Evolutionary conservation across 2,113 vertebrate genomes (phyloP), one percentile per base, ranked within the genome.

Genomic region (Rhynchopsitta pachyrhyncha): DNA sequence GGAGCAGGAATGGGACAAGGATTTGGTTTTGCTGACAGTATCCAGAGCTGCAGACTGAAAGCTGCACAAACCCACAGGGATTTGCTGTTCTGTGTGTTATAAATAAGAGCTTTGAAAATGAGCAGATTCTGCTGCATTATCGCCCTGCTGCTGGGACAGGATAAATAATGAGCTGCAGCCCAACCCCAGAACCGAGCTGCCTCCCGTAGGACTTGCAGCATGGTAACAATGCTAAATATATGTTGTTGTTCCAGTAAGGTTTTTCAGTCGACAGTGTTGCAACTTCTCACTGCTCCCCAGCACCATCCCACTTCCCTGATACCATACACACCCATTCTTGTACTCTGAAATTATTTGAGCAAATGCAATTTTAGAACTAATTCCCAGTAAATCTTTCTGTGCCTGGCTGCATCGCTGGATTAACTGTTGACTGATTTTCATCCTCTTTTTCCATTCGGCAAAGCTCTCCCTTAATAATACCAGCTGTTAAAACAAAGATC

Each of bases 401-500:
- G 85, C 93, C 89, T 86, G 92, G 68, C 73, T 84, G 39, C 81
- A 52, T 90, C 92, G 93, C 75, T 70, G 82, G 66, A 95, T 94
- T 84, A 95, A 82, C n/a, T 92, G 66, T 67, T 90, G 93, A 96
- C 82, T 84, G 90, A 87, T 96, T 88, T 86, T 95, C 80, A 74
- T 82, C 90, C 68, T 80, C 15, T 59, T 90, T 74, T 66, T 71
- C 69, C 75, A 63, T 46, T 82, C 94, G 53, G 71, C 0, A 2
- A 87, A 77, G 73, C 79, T 79, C 88, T 91, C 44, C 71, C 55
- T 95, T 95, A 93, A 91, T 88, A 78, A 88, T 75, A 52, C 78
- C 96, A 97, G 94, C 96, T 97, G 94, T 96, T 96, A 96, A 96
- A 97, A 96, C 87, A 95, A 86, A 86, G 46, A 92, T 91, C 68